phyloP scores from a whole-genome alignment of 2,113 vertebrate species.

The Vombatus ursinus region DNA sequence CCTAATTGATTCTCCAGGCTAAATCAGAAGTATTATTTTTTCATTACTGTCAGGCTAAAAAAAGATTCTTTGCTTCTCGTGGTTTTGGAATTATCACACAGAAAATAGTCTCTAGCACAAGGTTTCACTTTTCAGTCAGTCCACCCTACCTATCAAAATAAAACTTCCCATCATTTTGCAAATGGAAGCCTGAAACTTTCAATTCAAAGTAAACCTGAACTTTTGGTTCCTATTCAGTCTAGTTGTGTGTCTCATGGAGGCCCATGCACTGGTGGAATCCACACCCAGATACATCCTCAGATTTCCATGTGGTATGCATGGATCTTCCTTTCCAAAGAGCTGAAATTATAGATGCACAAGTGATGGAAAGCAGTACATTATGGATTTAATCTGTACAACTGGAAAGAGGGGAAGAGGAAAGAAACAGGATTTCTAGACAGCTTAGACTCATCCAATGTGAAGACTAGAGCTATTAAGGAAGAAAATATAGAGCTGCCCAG shows the following conservation, averaged over 20 bases:
- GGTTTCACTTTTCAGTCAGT: neutral
- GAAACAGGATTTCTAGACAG: neutral
- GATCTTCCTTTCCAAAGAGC: neutral
- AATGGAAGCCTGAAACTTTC: neutral
- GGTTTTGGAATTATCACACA: slow-evolving; percentile 15
- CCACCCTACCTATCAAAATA: neutral
- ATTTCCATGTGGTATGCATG: neutral
- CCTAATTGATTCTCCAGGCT: neutral
- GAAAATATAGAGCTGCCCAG: neutral
- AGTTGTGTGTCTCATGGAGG: neutral
- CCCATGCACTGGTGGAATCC: neutral
- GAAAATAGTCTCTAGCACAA: neutral
- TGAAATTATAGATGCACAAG: neutral
- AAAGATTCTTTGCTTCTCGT: neutral
- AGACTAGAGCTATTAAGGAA: neutral
- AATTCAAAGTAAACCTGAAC: neutral
- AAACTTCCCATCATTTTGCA: neutral
- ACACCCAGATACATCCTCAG: neutral
- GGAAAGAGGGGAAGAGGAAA: neutral
- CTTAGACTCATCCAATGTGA: neutral
- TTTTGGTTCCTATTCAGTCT: neutral
- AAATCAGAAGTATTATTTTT: neutral
- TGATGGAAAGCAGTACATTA: neutral
- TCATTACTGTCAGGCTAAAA: neutral
- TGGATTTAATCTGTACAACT: neutral